Evolutionary conservation across 2,888 invertebrate species (phyloP).

Genomic region (Mycalesis mineus): DNA sequence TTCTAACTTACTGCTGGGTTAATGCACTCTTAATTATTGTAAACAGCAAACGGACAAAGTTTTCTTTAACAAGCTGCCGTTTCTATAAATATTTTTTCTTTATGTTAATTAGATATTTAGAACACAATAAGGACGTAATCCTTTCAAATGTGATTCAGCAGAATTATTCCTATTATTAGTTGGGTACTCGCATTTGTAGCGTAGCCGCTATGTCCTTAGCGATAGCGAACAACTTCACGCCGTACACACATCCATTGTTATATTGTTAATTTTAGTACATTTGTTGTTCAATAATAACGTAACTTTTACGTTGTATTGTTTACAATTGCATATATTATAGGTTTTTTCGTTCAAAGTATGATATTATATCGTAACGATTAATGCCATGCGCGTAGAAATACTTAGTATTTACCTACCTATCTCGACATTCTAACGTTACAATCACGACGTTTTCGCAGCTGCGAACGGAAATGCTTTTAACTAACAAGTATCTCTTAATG

Average conservation of each 20-base stretch:
- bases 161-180: not conserved
- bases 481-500: not conserved
- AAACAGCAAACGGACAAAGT: not conserved
- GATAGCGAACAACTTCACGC: constrained; percentile 22
- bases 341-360: not conserved
- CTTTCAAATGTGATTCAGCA: constrained; percentile 9
- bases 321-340: not conserved
- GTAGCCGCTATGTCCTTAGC: constrained; percentile 10
- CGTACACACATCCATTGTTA: constrained; percentile 18
- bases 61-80: not conserved
- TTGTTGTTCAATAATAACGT: not conserved
- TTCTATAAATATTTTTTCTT: not conserved
- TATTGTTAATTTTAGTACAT: not conserved
- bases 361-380: not conserved
- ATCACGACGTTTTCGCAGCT: not conserved
- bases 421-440: not conserved
- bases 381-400: constrained; percentile 12
- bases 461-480: not conserved
- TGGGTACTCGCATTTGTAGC: not conserved
- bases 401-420: not conserved
- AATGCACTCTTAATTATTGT: not conserved
- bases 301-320: not conserved
- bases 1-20: not conserved
- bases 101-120: not conserved
- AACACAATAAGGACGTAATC: not conserved